Evolutionary conservation across 37 sponge, comb jelly and placozoan species (phyloP), one percentile per base, ranked within the genome.

Genomic region (Spongilla lacustris): DNA sequence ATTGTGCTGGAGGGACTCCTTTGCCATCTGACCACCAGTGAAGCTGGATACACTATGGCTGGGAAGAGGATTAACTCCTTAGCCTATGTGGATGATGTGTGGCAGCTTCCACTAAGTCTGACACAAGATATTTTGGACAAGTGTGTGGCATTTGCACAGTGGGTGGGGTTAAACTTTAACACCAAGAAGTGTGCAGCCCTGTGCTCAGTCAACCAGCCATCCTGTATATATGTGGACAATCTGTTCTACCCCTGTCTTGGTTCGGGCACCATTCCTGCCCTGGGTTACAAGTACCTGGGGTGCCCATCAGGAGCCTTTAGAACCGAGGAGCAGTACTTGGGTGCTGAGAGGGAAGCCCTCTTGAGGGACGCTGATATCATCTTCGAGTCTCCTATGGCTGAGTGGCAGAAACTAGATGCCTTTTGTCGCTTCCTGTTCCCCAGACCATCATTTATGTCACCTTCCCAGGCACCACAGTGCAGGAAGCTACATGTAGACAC

Each of bases 401-500:
- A 84, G 26, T 90, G 90, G 90, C 90, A 85, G 76, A 90, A 90
- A 71, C 26, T 90, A 22, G 81, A 90, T 68, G 90, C 90, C 75
- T 74, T 80, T 70, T 35, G 68, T 37, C 35, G 24, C 26, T 90
- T 90, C 68, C 69, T 85, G 2, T 12, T 80, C 36, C 71, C 90
- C 36, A 50, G 66, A 23, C 48, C 34, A 23, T 28, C 29, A 14
- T 83, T 69, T 50, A 50, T 69, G 14, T 41, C 76, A 6, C 3
- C 30, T 19, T 38, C 82, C 0, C 27, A 76, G 48, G 3, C 36
- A 0, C 73, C 77, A 2, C 25, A 21, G 0, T 46, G 72, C 36
- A 68, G 34, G 41, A 69, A 68, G 11, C 13, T 79, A 0, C n/a
- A n/a, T n/a, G n/a, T n/a, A n/a, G 81, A 84, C 46, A 26, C 81